Evolutionary conservation across 2,113 vertebrate genomes (phyloP), one percentile per base, ranked within the genome.

Genomic region (Australoheros scitulus): DNA sequence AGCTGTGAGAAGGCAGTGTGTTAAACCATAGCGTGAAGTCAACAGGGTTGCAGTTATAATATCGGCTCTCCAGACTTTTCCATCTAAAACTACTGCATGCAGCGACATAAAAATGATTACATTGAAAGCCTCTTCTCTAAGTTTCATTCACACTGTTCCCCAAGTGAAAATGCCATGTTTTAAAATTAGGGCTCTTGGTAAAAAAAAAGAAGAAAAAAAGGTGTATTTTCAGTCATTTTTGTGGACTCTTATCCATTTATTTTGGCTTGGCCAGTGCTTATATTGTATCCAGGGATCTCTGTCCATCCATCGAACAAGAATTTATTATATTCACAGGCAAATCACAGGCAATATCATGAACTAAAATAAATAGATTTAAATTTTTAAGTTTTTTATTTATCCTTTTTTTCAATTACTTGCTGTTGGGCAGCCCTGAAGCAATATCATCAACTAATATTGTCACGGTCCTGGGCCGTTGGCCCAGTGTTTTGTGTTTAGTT

Each of bases 331-430:
- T 70, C 64, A 29, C 47, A 15, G 0, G 41, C 22, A 47, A 68
- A 68, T 68, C 8, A 47, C 17, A 47, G 47, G 41, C 14, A 68
- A 68, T 7, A 26, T 47, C 6, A 68, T 68, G 26, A 47, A 26
- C 17, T 68, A 26, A 10, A 17, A 3, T 0, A 65, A 26, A 15
- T 0, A 43, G 8, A 38, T 38, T 38, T 38, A 9, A 9, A 3
- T 10, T 10, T 8, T 10, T 10, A 38, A 9, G 36, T 2, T 38
- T 38, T 36, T 38, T 38, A 24, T 65, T 1, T 43, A 26, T 0
- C 24, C 0, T 4, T 26, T 65, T 65, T 17, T 8, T 65, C 14
- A 47, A 1, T 43, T 0, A 0, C n/a, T 43, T 43, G 22, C 2
- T 14, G 0, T 24, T 47, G 14, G 0, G 7, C 38, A 43, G 63